Evolutionary conservation across 2,797 vertebrate species (phyloP), one percentile per base, ranked within the genome.

Genomic region (Esox masquinongy): DNA sequence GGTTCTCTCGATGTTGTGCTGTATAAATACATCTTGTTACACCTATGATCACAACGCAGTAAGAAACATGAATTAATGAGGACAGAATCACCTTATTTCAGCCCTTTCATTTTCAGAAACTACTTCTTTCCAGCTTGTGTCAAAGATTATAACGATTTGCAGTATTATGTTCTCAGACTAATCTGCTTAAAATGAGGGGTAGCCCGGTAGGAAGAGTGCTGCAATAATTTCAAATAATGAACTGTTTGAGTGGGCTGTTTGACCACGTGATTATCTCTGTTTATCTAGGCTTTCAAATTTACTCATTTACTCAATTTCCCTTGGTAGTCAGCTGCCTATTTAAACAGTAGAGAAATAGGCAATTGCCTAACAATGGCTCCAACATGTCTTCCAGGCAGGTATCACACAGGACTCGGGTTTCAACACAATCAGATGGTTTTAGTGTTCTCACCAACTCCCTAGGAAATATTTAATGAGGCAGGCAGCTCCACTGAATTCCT

Each of bases 151-250:
- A 43, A 73, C 68, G 64, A 71, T 70, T 77, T 76, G 19, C 36
- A 76, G 53, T 78, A 70, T 77, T 74, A 81, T 75, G 77, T 73
- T 73, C 82, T 82, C 82, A 78, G 12, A 67, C 43, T 79, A 83
- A 83, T 80, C 69, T 72, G 16, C 43, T 71, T 80, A 61, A 68
- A 75, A 79, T 70, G 53, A 75, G 61, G 70, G 56, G 56, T 73
- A 69, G 51, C 47, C 77, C 51, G 56, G 36, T 70, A 74, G 76
- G 75, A 80, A 78, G 70, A 66, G 63, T 17, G 24, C 29, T 66
- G 29, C 63, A 26, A 29, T 16, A 5, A 59, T 59, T 59, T 22
- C 53, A 59, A 59, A 19, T 59, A 11, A 59, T 1, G n/a, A 59
- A 59, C 19, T 1, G 53, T 59, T 59, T 59, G 53, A 59, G 53